Evolutionary conservation across 2,888 invertebrate genomes (phyloP), one percentile per base, ranked within the genome.

Genomic region (Diaprepes abbreviatus): DNA sequence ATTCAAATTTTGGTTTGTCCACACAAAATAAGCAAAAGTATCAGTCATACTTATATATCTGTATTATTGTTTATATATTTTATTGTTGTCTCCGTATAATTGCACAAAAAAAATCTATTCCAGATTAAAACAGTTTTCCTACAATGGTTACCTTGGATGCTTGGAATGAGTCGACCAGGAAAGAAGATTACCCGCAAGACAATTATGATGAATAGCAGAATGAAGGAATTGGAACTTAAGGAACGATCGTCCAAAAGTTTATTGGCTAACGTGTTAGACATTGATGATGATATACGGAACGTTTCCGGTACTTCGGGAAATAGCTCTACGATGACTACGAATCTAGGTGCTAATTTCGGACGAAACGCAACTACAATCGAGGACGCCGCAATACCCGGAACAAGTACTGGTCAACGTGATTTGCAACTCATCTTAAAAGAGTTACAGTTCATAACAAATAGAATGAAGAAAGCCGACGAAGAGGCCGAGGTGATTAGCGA

Each of bases 91-190:
- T n/a, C n/a, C n/a, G n/a, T n/a, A n/a, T n/a, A n/a, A n/a, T n/a
- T n/a, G n/a, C n/a, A n/a, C n/a, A n/a, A n/a, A n/a, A n/a, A n/a
- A n/a, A n/a, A n/a, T n/a, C 24, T 24, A 5, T 50, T 77, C 1
- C 85, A 98, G 98, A 94, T 97, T 81, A 95, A 95, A 86, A 92
- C 93, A 79, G 91, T 97, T 80, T 95, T 99, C 85, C 91, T 98
- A 77, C 95, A 96, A 88, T 98, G 98, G 97, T 88, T 98, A 83
- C 98, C 98, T 71, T 97, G 96, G 95, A 89, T 97, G 74, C 87
- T 98, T 81, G 90, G 97, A 71, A 98, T 99, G 97, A 92, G 92
- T 81, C 91, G 98, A 81, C 98, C 98, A 43, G 97, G 96, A 59
- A 95, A 95, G 87, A 95, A 96, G 85, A 94, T 96, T 80, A 94